Base-by-base conservation (phyloP, 1,140 invertebrate species). In the Pseudoatta argentina region DNA sequence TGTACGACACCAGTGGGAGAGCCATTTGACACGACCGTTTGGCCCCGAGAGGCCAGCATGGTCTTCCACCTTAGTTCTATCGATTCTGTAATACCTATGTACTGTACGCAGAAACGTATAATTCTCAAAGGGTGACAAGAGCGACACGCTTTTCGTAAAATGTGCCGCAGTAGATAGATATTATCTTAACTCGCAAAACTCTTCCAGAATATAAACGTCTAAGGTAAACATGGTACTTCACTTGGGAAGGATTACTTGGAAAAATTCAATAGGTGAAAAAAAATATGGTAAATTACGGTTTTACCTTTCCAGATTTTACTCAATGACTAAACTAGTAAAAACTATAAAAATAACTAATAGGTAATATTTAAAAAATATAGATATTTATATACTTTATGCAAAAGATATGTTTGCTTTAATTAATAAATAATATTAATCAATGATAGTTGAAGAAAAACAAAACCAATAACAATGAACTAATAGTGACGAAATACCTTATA, bases 21-120 rank as follows among this genome's bases (percentile, higher is more conserved):
- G 61, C 5, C 48, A 69, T 57, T 51, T 79, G 85, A 81, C 77
- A 61, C 77, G 86, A 83, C 86, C 63, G 71, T 24, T 83, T 87
- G 86, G 67, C 86, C 87, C 78, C 55, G 71, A 44, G 59, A 88
- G 30, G 18, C 85, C 61, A 44, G 59, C 73, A 53, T n/a, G 21
- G 39, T 79, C 83, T 87, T 30, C 24, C 34, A 44, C 48, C 48
- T 63, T 27, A 18, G 5, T 55, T 57, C 51, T 34, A 24, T 10
- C n/a, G 64, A 61, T 66, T 87, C 69, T 83, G 14, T 72, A 73
- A 73, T 79, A 76, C 6, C n/a, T 27, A 12, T 1, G 67, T 63
- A 57, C 21, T 51, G 0, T 21, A 16, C 55, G 51, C 64, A 34
- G 14, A 8, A 72, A 48, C 78, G 14, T 44, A 8, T 44, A 71